Evolutionary conservation across 30 jellyfish, hydroid and myxozoan genomes (phyloP).

Genomic region (Turritopsis rubra): DNA sequence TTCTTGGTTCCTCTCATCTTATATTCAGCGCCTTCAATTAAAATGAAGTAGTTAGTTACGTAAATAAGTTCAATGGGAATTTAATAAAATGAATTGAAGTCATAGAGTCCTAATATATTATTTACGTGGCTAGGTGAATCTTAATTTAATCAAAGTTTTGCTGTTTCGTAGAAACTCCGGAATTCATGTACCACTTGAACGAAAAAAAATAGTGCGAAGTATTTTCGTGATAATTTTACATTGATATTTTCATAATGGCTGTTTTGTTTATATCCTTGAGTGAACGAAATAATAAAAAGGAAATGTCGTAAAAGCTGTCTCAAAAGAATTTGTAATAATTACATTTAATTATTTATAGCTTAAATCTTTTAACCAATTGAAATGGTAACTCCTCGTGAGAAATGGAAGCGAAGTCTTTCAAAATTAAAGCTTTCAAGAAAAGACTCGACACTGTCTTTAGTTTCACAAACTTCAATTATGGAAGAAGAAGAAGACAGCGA

Average conservation of each 20-base stretch:
- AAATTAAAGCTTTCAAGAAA: constrained; percentile 38
- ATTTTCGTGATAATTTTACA: background rate
- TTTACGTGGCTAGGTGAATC: background rate
- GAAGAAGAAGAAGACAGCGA: constrained; percentile 30
- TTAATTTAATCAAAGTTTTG: background rate
- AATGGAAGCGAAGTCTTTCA: constrained; percentile 68
- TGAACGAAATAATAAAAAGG: background rate
- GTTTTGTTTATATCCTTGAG: background rate
- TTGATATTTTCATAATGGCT: background rate
- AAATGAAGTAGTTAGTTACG: background rate
- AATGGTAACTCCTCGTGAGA: constrained; percentile 18
- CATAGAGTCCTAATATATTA: background rate
- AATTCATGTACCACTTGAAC: background rate
- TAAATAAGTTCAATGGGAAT: background rate
- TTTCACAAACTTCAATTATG: background rate
- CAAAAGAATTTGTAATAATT: background rate
- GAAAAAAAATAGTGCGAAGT: background rate
- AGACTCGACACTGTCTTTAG: constrained; percentile 26
- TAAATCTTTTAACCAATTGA: background rate
- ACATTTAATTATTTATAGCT: background rate
- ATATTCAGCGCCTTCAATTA: background rate
- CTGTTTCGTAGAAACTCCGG: background rate
- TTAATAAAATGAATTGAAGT: background rate
- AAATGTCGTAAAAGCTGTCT: background rate
- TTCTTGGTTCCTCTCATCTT: background rate